These are phyloP conservation scores for Temnothorax longispinosus DNA, from an alignment of 1,140 invertebrate species.

Conservation along the genomic window DNA sequence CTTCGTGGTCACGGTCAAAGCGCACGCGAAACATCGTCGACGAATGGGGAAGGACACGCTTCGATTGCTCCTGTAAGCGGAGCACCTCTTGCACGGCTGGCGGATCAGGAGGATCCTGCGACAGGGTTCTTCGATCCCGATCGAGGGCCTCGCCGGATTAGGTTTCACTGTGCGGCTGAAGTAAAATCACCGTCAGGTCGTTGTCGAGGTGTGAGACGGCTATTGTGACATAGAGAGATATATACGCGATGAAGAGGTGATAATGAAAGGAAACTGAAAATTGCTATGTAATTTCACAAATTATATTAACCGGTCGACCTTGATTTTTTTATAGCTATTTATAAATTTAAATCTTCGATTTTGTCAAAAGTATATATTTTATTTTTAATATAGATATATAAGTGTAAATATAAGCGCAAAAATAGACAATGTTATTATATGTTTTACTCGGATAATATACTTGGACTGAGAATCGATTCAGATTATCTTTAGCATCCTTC, in stretches of 20 bases:
- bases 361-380: background rate
- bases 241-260: background rate
- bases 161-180: conserved; percentile 48
- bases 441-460: background rate
- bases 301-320: background rate
- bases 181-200: background rate
- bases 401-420: background rate
- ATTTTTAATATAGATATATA: background rate
- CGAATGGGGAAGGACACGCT: conserved; percentile 77
- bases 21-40: conserved; percentile 72
- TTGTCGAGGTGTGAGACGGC: background rate
- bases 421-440: background rate
- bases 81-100: conserved; percentile 59
- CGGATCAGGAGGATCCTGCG: conserved; percentile 55
- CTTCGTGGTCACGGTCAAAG: conserved; percentile 83
- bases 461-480: conserved; percentile 2
- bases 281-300: background rate
- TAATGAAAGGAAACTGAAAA: background rate
- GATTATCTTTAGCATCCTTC: conserved; percentile 20
- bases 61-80: conserved; percentile 81
- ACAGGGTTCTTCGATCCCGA: conserved; percentile 69
- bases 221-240: background rate
- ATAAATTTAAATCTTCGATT: background rate
- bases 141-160: conserved; percentile 57
- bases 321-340: background rate